Conservation (phyloP, 2,888 invertebrate species). For the Plemyria rubiginata region DNA sequence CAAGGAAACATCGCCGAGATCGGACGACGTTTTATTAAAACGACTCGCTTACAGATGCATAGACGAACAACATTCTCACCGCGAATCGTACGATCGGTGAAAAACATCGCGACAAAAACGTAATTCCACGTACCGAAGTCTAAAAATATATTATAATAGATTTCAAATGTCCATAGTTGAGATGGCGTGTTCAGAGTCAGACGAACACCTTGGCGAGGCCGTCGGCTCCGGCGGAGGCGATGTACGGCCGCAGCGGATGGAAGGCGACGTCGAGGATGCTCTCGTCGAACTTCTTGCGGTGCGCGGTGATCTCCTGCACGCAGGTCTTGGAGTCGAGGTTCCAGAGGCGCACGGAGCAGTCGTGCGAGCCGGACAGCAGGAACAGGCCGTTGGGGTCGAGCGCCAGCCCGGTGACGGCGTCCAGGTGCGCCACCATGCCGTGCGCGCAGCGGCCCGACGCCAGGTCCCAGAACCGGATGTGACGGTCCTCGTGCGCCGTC, state of each 20-base stretch:
- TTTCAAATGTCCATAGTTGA: slow-evolving; percentile 83
- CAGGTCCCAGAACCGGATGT: slow-evolving; percentile 99
- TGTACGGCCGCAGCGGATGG: slow-evolving; percentile 99
- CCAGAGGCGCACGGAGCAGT: slow-evolving; percentile 99
- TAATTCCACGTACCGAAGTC: slow-evolving; percentile 82
- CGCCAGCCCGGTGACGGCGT: slow-evolving; percentile 98
- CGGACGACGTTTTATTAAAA: slow-evolving; percentile 72
- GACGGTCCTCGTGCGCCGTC: slow-evolving; percentile 98
- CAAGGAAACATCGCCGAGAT: slow-evolving; percentile 67
- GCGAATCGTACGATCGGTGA: slow-evolving; percentile 76
- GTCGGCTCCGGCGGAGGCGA: slow-evolving; percentile 99
- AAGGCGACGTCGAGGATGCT: slow-evolving; percentile 99
- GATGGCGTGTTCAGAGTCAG: slow-evolving; percentile 79
- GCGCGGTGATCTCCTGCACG: slow-evolving; percentile 99
- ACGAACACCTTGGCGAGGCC: slow-evolving; percentile 99
- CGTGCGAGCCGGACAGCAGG: slow-evolving; percentile 98
- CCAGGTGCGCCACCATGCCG: slow-evolving; percentile 99
- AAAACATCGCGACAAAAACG: slow-evolving; percentile 80
- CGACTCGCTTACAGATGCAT: slow-evolving; percentile 74
- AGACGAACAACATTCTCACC: slow-evolving; percentile 76
- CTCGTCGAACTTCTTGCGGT: slow-evolving; percentile 99
- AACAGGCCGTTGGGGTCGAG: slow-evolving; percentile 99
- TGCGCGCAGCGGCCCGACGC: slow-evolving; percentile 97
- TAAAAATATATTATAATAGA: slow-evolving; percentile 84
- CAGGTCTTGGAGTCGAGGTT: slow-evolving; percentile 99